Evolutionary conservation across 2,113 vertebrate species (phyloP).

Genomic region (Dasyprocta punctata): DNA sequence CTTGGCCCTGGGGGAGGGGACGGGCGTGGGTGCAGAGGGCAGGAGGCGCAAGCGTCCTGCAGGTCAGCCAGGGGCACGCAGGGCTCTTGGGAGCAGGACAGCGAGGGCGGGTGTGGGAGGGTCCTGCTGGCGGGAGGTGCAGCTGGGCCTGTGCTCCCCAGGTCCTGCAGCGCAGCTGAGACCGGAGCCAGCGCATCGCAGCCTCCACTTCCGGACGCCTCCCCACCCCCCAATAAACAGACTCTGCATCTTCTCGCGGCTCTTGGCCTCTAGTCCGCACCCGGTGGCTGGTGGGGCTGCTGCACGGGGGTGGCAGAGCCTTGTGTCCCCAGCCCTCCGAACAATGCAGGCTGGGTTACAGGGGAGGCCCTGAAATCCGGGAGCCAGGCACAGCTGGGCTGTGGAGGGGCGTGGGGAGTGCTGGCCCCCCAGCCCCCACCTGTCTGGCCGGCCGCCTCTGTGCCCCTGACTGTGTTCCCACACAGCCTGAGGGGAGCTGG

Average conservation of each 20-base stretch:
- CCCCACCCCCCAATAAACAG: not conserved
- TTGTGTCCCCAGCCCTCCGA: not conserved
- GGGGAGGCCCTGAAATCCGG: not conserved
- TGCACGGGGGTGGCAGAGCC: accelerated
- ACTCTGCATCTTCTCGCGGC: not conserved
- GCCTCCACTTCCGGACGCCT: not conserved
- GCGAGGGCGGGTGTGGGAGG: not conserved
- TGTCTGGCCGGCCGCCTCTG: too few species aligned
- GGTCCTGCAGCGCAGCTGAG: accelerated
- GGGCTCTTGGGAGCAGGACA: not conserved
- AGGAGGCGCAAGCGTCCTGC: not conserved
- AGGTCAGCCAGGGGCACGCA: not conserved
- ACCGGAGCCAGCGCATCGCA: not conserved
- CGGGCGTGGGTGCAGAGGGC: not conserved
- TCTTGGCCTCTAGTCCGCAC: not conserved
- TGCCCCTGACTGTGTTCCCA: not conserved
- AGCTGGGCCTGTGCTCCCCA: not conserved
- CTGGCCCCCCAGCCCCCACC: too few species aligned
- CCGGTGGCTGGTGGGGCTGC: not conserved
- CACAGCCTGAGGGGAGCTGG: too few species aligned
- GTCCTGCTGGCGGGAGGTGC: not conserved
- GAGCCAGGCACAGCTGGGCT: not conserved
- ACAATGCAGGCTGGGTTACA: not conserved
- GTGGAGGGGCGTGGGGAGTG: not conserved
- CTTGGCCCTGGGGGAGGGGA: not conserved